Conservation (phyloP, 1,140 invertebrate genomes). For the Diabrotica undecimpunctata region DNA sequence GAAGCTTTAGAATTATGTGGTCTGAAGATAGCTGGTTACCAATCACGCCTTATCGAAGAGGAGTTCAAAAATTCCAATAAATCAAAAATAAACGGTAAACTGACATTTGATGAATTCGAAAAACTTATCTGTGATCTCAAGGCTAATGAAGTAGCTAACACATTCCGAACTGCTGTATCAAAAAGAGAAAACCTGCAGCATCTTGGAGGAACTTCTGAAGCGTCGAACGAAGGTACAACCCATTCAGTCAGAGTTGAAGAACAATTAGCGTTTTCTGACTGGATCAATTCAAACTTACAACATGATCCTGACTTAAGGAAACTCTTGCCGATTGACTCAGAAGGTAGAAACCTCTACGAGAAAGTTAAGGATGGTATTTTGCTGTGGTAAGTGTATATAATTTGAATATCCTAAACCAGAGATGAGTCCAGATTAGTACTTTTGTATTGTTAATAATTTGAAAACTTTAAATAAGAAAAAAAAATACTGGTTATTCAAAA, state of each 20-base stretch:
- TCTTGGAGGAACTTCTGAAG: constrained; percentile 89
- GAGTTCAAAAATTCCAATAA: constrained; percentile 75
- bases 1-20: constrained; percentile 85
- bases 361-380: constrained; percentile 96
- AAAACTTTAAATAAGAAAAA: too few relatives aligned
- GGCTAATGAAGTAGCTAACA: constrained; percentile 82
- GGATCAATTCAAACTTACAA: constrained; percentile 94
- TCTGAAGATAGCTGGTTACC: constrained; percentile 89
- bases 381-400: constrained; percentile 69
- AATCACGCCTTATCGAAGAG: constrained; percentile 85
- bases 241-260: constrained; percentile 93
- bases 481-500: neutral
- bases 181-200: constrained; percentile 92
- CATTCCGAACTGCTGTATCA: constrained; percentile 88
- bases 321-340: constrained; percentile 85
- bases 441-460: too few relatives aligned
- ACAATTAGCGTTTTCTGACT: constrained; percentile 96
- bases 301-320: constrained; percentile 86
- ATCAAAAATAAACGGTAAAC: constrained; percentile 66
- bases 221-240: constrained; percentile 90
- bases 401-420: neutral
- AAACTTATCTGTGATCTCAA: constrained; percentile 85
- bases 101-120: constrained; percentile 85
- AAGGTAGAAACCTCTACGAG: constrained; percentile 86
- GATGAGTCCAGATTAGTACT: neutral